phyloP scores from a whole-genome alignment of 2,797 vertebrate genomes.

The Macropodus opercularis region DNA sequence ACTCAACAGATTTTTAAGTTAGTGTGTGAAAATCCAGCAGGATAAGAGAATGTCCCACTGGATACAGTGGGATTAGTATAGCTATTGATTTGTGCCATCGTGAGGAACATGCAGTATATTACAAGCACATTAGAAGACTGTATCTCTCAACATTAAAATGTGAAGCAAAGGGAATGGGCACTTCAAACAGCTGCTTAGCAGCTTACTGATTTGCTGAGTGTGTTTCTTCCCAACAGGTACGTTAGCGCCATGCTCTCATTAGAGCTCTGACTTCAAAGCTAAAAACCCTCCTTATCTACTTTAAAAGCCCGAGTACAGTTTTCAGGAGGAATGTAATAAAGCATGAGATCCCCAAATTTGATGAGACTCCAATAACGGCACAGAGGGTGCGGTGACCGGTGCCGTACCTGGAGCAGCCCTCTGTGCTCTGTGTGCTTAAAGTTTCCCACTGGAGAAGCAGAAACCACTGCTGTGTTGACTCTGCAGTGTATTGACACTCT shows the following conservation, averaged over 20 bases:
- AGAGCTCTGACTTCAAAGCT: slow-evolving; percentile 63
- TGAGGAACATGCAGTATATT: slow-evolving; percentile 77
- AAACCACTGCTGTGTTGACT: slow-evolving; percentile 52
- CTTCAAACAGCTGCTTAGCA: slow-evolving; percentile 68
- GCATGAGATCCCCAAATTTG: slow-evolving; percentile 15
- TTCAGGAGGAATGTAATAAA: slow-evolving; percentile 19
- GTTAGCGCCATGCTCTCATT: slow-evolving; percentile 61
- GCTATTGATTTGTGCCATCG: slow-evolving; percentile 83
- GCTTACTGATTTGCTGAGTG: slow-evolving; percentile 68
- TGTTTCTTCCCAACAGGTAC: slow-evolving; percentile 66
- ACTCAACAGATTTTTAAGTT: slow-evolving; percentile 77
- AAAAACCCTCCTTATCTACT: slow-evolving; percentile 19
- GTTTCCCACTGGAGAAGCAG: slow-evolving; percentile 20
- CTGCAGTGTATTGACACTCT: slow-evolving; percentile 44
- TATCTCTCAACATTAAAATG: slow-evolving; percentile 71
- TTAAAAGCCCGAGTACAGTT: slow-evolving; percentile 10
- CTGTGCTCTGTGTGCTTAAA: slow-evolving; percentile 48
- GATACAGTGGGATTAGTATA: slow-evolving; percentile 81
- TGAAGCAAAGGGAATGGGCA: slow-evolving; percentile 36
- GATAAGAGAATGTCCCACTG: slow-evolving; percentile 78
- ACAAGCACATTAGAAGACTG: slow-evolving; percentile 77
- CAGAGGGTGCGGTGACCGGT: slow-evolving; percentile 19
- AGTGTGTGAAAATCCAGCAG: slow-evolving; percentile 78
- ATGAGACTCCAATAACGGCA: slow-evolving; percentile 18
- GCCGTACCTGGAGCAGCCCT: slow-evolving; percentile 30